A percentile compares a stretch with the other conserved stretches of the same genome.
phyloP scores from a whole-genome alignment of 2,113 vertebrate species.

The Pimephales promelas region DNA sequence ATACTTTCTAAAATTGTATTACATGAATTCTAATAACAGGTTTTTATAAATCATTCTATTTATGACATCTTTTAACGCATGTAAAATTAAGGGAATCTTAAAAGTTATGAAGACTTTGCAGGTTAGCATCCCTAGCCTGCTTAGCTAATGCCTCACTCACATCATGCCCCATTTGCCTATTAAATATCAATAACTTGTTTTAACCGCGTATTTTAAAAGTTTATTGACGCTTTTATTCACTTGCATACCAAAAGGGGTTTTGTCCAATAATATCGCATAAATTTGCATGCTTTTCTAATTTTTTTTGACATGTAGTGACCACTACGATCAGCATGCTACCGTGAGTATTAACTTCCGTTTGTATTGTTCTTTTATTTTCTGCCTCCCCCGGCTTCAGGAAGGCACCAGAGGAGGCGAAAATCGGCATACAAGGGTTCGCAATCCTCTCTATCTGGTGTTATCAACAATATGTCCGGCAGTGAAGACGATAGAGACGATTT shows the following conservation, averaged over 20 bases:
- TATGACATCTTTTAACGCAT: background rate
- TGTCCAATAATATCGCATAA: background rate
- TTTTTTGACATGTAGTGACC: background rate
- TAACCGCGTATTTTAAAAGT: constrained; percentile 10
- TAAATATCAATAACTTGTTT: constrained; percentile 25
- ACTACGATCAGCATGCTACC: constrained; percentile 28
- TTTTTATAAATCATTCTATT: background rate
- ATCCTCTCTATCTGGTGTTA: constrained; percentile 38
- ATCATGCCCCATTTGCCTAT: constrained; percentile 5
- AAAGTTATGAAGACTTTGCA: constrained; percentile 16
- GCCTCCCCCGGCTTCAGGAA: constrained; percentile 57
- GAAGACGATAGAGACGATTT: constrained; percentile 78
- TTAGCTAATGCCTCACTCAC: constrained; percentile 37
- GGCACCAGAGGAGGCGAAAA: constrained; percentile 59
- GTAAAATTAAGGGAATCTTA: background rate
- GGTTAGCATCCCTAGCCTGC: constrained; percentile 48
- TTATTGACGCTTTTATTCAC: too few relatives aligned
- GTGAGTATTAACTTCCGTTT: constrained; percentile 69
- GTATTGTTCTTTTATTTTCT: constrained; percentile 62
- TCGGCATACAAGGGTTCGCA: constrained; percentile 33
- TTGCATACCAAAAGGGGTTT: background rate
- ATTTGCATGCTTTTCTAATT: background rate
- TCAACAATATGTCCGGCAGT: constrained; percentile 75
- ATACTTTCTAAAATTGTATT: constrained; percentile 5
- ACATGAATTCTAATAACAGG: background rate